Percentiles rank a stretch among this genome's conserved stretches.
Evolutionary conservation across 2,888 invertebrate species (phyloP).

Genomic region (Aporophyla nigra): DNA sequence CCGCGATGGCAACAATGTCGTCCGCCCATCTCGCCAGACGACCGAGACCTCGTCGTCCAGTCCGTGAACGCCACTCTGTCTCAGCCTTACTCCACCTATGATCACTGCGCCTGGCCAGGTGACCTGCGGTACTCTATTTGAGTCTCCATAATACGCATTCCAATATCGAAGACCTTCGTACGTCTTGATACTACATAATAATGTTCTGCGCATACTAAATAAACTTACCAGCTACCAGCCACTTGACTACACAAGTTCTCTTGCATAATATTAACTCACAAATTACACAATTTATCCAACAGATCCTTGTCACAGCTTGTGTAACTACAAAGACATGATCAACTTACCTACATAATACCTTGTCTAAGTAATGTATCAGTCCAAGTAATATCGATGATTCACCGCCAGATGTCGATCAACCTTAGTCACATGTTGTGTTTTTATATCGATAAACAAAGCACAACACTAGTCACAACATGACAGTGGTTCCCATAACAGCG

Average conservation of each 20-base stretch:
- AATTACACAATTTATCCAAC: conserved; percentile 12
- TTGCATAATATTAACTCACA: conserved; percentile 13
- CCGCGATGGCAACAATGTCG: no score
- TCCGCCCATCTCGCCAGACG: no score
- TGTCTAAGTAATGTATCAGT: conserved; percentile 21
- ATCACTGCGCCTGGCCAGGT: no score
- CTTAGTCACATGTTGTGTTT: conserved; percentile 35
- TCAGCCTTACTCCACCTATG: no score
- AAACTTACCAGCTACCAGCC: no score
- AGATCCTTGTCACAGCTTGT: conserved; percentile 20
- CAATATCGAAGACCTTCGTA: no score
- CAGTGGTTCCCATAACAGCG: conserved; percentile 52
- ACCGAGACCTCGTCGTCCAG: no score
- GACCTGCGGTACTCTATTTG: no score
- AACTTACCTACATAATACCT: background rate
- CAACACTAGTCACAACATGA: conserved; percentile 61
- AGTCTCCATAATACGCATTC: no score
- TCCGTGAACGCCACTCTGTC: no score
- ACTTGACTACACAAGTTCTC: background rate
- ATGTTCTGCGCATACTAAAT: background rate
- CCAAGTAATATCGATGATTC: conserved; percentile 40
- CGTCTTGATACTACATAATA: background rate
- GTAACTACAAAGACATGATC: conserved; percentile 21
- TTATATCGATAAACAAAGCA: conserved; percentile 44
- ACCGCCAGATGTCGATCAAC: conserved; percentile 43